These are phyloP conservation scores for Leucozona laternaria DNA, from an alignment of 2,888 invertebrate genomes.

Conservation along the genomic window DNA sequence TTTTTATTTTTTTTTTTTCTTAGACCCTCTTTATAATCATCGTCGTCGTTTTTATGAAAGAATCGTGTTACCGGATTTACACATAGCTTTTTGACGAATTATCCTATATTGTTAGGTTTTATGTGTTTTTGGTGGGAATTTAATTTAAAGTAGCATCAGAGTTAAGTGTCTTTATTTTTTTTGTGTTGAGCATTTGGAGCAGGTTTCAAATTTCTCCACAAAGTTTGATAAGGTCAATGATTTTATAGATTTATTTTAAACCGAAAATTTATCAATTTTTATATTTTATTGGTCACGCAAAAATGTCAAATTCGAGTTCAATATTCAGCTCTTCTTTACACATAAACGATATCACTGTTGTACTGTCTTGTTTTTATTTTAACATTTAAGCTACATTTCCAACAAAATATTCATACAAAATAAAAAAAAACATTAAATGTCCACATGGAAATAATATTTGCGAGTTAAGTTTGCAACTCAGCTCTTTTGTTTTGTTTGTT, in stretches of 20 bases:
- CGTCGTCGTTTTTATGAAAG: conserved; percentile 45
- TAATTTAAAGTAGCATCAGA: neutral
- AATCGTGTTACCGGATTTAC: conserved; percentile 40
- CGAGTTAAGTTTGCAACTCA: neutral
- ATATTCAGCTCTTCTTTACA: neutral
- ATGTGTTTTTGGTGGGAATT: conserved; percentile 1
- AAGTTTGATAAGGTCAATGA: neutral
- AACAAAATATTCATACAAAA: too few relatives aligned
- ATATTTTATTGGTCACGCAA: neutral
- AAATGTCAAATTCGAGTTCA: neutral
- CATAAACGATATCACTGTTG: too few relatives aligned
- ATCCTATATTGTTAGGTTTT: neutral
- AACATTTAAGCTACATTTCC: too few relatives aligned
- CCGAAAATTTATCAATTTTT: neutral
- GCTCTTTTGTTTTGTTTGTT: conserved; percentile 30
- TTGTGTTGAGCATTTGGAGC: neutral
- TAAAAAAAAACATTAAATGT: too few relatives aligned
- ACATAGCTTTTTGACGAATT: conserved; percentile 11
- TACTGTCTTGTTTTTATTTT: too few relatives aligned
- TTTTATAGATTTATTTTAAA: neutral
- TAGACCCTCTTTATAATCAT: conserved; percentile 59
- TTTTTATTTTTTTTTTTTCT: conserved; percentile 36
- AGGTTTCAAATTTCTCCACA: neutral
- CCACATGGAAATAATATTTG: too few relatives aligned
- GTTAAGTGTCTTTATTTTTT: neutral